Conservation (phyloP, 2,888 invertebrate species). For the Merodon equestris region DNA sequence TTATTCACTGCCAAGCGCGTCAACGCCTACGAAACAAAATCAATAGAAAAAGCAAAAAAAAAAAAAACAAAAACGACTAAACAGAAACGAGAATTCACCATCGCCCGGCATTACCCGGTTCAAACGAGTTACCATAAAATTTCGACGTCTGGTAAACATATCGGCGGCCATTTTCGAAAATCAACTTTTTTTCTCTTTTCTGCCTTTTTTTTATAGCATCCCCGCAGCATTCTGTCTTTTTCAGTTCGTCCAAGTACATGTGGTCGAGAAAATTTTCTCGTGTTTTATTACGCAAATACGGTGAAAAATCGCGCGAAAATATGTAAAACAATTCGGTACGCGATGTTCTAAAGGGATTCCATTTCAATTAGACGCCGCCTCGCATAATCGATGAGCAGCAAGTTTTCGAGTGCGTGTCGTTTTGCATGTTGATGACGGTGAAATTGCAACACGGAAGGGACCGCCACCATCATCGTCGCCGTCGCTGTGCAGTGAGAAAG, state of each 20-base stretch:
- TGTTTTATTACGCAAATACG: constrained; percentile 62
- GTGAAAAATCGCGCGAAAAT: constrained; percentile 65
- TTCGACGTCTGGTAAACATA: constrained; percentile 42
- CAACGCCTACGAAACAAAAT: too few relatives aligned
- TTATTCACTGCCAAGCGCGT: too few relatives aligned
- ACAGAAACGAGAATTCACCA: too few relatives aligned
- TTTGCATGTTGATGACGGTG: constrained; percentile 66
- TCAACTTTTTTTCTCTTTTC: constrained; percentile 12
- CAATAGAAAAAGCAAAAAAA: too few relatives aligned
- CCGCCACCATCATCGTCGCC: constrained; percentile 52
- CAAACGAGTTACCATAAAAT: constrained; percentile 17
- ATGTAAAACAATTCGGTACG: constrained; percentile 51
- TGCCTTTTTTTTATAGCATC: constrained; percentile 46
- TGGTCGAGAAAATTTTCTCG: constrained; percentile 64
- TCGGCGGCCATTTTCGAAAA: constrained; percentile 56
- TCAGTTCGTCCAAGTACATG: constrained; percentile 63
- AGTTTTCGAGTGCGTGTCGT: constrained; percentile 39
- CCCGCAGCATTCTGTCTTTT: constrained; percentile 65
- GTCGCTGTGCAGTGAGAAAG: constrained; percentile 35
- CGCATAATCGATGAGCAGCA: constrained; percentile 12
- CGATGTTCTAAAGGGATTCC: constrained; percentile 32
- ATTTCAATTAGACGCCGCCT: constrained; percentile 16
- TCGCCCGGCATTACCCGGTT: constrained; percentile 8
- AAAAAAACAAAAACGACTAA: too few relatives aligned
- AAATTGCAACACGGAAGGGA: constrained; percentile 64